Evolutionary conservation across 2,113 vertebrate genomes (phyloP).

Genomic region (Phaethornis superciliosus): DNA sequence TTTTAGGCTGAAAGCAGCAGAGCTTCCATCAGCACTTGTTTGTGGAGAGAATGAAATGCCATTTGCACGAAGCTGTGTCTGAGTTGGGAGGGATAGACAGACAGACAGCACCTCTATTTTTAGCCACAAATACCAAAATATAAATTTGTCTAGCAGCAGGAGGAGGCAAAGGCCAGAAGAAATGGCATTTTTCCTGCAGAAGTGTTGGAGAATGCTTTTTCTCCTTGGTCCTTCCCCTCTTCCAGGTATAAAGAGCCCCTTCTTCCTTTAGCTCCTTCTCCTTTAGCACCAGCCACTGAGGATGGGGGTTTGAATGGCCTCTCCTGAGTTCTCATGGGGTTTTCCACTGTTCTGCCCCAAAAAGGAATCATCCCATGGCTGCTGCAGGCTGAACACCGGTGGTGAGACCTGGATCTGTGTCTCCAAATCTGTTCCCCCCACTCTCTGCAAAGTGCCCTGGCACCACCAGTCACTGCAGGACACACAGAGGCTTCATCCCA

Average conservation of each 20-base stretch:
- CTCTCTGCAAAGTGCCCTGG: rapidly evolving
- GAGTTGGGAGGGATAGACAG: not conserved
- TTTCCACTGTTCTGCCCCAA: not conserved
- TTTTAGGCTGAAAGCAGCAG: not conserved
- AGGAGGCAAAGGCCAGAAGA: not conserved
- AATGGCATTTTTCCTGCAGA: not conserved
- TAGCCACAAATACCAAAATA: not conserved
- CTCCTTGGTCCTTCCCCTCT: not conserved
- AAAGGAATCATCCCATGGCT: not conserved
- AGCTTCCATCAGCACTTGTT: not conserved
- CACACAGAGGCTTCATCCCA: not conserved
- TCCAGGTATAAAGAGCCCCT: not conserved
- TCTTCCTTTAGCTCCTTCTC: not conserved
- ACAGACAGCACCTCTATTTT: not conserved
- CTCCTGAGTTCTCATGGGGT: not conserved
- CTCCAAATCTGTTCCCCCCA: not conserved
- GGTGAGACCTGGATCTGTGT: not conserved
- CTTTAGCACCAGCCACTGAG: not conserved
- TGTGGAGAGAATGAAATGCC: not conserved
- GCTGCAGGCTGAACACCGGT: not conserved
- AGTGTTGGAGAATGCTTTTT: not conserved
- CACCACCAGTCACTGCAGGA: not conserved
- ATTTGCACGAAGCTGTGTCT: not conserved
- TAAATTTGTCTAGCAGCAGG: not conserved
- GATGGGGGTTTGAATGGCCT: not conserved